These are phyloP conservation scores for Pica pica DNA, from an alignment of 2,113 vertebrate species.

Conservation along the genomic window DNA sequence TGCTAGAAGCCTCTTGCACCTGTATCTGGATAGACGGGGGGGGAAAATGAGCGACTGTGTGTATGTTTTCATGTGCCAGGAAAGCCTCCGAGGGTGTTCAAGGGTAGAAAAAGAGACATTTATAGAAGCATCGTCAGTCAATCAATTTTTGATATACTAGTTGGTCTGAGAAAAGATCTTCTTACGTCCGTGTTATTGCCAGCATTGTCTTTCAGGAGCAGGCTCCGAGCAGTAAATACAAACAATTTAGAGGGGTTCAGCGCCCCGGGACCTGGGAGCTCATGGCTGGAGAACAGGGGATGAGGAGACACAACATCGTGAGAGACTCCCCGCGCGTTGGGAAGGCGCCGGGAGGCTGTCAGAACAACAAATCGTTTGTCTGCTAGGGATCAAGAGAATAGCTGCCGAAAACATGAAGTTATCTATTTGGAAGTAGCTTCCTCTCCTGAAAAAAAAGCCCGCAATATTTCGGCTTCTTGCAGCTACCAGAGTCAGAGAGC, in stretches of 20 bases:
- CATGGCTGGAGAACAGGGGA: not conserved
- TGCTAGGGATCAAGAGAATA: not conserved
- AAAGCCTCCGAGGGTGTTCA: not conserved
- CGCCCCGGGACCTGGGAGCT: not conserved
- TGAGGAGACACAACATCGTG: not conserved
- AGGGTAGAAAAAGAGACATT: not conserved
- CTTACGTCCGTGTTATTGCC: not conserved
- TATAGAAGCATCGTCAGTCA: not conserved
- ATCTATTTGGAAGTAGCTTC: not conserved
- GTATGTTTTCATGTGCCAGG: not conserved
- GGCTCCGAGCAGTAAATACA: not conserved
- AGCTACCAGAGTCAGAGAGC: not conserved
- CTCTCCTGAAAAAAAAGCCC: not conserved
- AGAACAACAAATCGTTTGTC: not conserved
- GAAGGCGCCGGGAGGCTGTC: not conserved
- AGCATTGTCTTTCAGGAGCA: not conserved
- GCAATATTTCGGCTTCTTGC: not conserved
- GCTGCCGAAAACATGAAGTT: not conserved
- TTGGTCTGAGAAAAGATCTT: not conserved
- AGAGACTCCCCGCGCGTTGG: not conserved
- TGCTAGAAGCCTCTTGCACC: not conserved
- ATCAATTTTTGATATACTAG: not conserved
- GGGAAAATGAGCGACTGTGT: accelerated
- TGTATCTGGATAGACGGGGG: not conserved
- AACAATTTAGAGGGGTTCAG: not conserved